A percentile compares a stretch with the other conserved stretches of the same genome.
These are phyloP conservation scores for Hyposoter dolosus DNA, from an alignment of 2,888 invertebrate genomes.

Conservation along the genomic window DNA sequence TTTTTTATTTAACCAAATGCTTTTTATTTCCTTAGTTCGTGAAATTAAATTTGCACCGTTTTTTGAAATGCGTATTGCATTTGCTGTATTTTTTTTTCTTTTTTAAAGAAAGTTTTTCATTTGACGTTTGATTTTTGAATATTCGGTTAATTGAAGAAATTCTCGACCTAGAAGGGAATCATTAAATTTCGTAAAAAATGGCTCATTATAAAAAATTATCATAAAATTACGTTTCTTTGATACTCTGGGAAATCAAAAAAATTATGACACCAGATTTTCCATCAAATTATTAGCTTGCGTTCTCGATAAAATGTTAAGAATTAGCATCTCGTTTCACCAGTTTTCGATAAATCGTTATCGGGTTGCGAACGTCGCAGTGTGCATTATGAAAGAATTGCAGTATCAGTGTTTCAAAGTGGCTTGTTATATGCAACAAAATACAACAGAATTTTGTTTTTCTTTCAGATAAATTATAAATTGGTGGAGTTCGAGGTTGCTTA, in stretches of 20 bases:
- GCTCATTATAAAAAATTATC: neutral
- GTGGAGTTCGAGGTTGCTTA: neutral
- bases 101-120: too few relatives aligned
- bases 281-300: neutral
- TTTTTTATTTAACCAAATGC: neutral
- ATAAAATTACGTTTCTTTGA: neutral
- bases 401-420: conserved; percentile 12
- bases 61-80: too few relatives aligned
- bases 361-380: neutral
- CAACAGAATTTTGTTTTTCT: neutral
- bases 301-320: neutral
- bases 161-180: too few relatives aligned
- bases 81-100: too few relatives aligned
- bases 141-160: too few relatives aligned
- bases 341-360: neutral
- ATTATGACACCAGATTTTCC: neutral
- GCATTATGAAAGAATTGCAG: conserved; percentile 8
- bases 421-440: neutral
- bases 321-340: conserved; percentile 5
- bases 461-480: neutral
- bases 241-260: neutral
- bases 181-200: neutral
- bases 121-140: too few relatives aligned
- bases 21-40: neutral
- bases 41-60: neutral